Percentiles rank a stretch among this genome's conserved stretches.
Evolutionary conservation across 1,140 invertebrate species (phyloP).

Genomic region (Anagrus nilaparvatae): DNA sequence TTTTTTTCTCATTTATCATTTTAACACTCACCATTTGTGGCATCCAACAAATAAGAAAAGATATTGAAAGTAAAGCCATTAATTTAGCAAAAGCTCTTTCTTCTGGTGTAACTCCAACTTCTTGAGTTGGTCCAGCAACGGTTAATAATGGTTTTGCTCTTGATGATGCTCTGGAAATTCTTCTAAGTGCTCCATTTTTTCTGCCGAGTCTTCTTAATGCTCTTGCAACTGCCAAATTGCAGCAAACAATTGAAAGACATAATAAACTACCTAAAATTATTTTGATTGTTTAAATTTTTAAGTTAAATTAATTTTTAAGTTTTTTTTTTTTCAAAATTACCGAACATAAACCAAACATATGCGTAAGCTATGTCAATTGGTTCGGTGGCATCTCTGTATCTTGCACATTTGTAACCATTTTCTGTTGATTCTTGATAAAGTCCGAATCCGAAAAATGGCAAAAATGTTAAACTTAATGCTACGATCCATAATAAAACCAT

Average conservation of each 20-base stretch:
- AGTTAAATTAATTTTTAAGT: slow-evolving; percentile 1
- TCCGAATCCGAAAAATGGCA: slow-evolving; percentile 70
- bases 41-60: slow-evolving; percentile 76
- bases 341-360: slow-evolving; percentile 65
- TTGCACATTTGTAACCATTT: slow-evolving; percentile 44
- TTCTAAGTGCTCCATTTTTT: slow-evolving; percentile 33
- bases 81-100: slow-evolving; percentile 74
- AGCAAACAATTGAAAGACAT: slow-evolving; percentile 66
- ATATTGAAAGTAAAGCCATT: slow-evolving; percentile 71
- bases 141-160: slow-evolving; percentile 32
- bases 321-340: slow-evolving; percentile 40
- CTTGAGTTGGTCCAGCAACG: slow-evolving; percentile 24
- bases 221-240: slow-evolving; percentile 70
- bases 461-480: slow-evolving; percentile 58
- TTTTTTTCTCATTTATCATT: too few relatives aligned
- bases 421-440: slow-evolving; percentile 51
- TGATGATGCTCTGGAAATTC: slow-evolving; percentile 32
- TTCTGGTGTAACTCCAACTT: slow-evolving; percentile 54
- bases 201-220: slow-evolving; percentile 57
- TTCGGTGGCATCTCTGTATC: slow-evolving; percentile 60
- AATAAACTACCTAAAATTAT: slow-evolving; percentile 53
- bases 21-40: slow-evolving; percentile 67
- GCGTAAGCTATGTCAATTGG: slow-evolving; percentile 61
- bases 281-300: too few relatives aligned
- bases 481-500: slow-evolving; percentile 60